Conservation (phyloP, 1,140 invertebrate genomes). For the Pseudomyrmex cubaensis region DNA sequence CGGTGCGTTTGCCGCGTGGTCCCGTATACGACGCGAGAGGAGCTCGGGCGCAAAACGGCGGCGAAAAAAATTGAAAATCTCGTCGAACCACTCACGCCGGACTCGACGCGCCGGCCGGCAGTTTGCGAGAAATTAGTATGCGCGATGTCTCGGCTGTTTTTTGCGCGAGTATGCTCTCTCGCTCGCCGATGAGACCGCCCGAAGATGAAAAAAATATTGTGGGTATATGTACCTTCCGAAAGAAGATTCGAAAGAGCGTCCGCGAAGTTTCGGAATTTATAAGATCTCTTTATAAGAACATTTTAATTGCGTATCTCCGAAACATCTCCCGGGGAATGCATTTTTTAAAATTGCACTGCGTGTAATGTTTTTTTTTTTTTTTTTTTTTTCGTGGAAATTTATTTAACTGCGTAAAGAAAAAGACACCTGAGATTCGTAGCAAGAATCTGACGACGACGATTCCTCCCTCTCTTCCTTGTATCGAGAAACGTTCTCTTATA, state of each 20-base stretch:
- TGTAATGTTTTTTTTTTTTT: background rate
- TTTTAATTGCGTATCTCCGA: too few relatives aligned
- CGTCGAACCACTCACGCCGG: constrained; percentile 33
- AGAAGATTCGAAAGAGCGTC: background rate
- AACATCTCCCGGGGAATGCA: background rate
- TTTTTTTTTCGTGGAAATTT: background rate
- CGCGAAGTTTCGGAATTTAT: background rate
- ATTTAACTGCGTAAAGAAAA: constrained; percentile 11
- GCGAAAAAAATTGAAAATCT: constrained; percentile 59
- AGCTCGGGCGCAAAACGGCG: constrained; percentile 28
- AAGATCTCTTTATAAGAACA: too few relatives aligned
- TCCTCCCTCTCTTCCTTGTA: constrained; percentile 43
- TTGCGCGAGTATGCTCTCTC: constrained; percentile 6
- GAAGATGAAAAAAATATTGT: constrained; percentile 30
- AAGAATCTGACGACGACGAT: constrained; percentile 14
- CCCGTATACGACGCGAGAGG: constrained; percentile 10
- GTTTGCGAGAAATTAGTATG: constrained; percentile 59
- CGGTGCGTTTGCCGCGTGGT: constrained; percentile 40
- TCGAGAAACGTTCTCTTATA: constrained; percentile 61
- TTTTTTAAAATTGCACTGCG: background rate
- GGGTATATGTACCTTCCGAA: background rate
- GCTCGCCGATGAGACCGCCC: background rate
- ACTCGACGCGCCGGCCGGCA: constrained; percentile 35
- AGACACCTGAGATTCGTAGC: constrained; percentile 63
- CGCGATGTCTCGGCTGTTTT: constrained; percentile 28